Conservation (phyloP, 2,888 invertebrate genomes). For the Drosophila dives region DNA sequence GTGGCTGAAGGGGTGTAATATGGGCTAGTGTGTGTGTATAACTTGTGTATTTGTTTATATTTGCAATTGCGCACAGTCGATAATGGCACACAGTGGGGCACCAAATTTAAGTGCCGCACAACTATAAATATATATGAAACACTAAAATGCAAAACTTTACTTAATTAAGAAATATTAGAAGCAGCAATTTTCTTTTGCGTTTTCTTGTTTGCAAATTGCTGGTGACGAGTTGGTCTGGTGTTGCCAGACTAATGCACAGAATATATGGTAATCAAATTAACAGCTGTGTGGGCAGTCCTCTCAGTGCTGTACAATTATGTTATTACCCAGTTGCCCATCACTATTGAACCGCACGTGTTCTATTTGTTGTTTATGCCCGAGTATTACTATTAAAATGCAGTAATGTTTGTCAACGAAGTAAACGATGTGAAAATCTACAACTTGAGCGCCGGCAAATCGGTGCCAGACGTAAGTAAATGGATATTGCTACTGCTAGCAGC, state of each 20-base stretch:
- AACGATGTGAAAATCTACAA: slow-evolving; percentile 99
- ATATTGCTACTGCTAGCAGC: accelerated
- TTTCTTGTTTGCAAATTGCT: slow-evolving; percentile 58
- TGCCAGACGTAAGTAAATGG: slow-evolving; percentile 93
- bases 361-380: slow-evolving; percentile 59
- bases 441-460: slow-evolving; percentile 97
- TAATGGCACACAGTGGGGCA: slow-evolving; percentile 24
- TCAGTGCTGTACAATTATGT: slow-evolving; percentile 28
- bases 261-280: slow-evolving; percentile 12
- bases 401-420: slow-evolving; percentile 96
- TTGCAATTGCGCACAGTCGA: slow-evolving; percentile 28
- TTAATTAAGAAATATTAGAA: slow-evolving; percentile 20
- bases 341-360: slow-evolving; percentile 60
- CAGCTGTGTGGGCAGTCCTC: slow-evolving; percentile 41
- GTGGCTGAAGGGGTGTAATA: slow-evolving; percentile 34
- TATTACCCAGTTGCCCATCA: slow-evolving; percentile 7
- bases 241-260: slow-evolving; percentile 33
- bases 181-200: slow-evolving; percentile 54
- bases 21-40: slow-evolving; percentile 33
- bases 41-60: slow-evolving; percentile 49
- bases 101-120: slow-evolving; percentile 6
- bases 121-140: slow-evolving; percentile 31
- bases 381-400: slow-evolving; percentile 42
- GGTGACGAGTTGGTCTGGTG: slow-evolving; percentile 45
- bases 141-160: slow-evolving; percentile 11